Evolutionary conservation across 2,888 invertebrate species (phyloP), one percentile per base, ranked within the genome.

Genomic region (Torymus auratus): DNA sequence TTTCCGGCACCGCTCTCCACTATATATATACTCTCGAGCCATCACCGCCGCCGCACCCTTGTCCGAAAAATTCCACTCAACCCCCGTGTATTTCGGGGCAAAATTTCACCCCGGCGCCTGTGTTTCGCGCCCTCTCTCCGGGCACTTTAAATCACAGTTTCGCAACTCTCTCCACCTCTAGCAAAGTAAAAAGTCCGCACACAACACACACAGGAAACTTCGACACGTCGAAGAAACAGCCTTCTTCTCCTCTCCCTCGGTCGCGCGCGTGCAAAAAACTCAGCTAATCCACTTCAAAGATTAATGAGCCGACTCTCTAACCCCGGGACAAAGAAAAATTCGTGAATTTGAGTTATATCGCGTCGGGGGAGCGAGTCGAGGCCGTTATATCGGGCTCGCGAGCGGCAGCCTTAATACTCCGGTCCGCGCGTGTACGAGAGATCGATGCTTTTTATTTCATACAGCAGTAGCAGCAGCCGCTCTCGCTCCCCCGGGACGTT

Each of bases 311-410:
- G 13, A 13, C 41, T 52, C 15, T 41, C 64, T 41, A 17, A 3
- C 67, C 52, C 14, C 67, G 60, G 75, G 75, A 75, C 80, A 75
- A 75, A 75, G 80, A 75, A 71, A 80, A 75, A 75, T 71, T 80
- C 70, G 80, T 62, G 65, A 71, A 71, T 75, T 75, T 69, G 75
- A 75, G 70, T 75, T 80, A 41, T 41, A 64, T 60, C 70, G 70
- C 60, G 58, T 58, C 67, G 17, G n/a, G 7, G 11, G 71, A 58
- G n/a, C 15, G 41, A 58, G n/a, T 10, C 14, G 20, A 1, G 41
- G 23, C 52, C 28, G 28, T 60, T 58, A 69, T 52, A 58, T 74
- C 68, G 72, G 1, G n/a, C n/a, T n/a, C n/a, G n/a, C n/a, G n/a
- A n/a, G 20, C 53, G 55, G 67, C 65, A 58, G 72, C 67, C 61